A percentile compares a stretch with the other conserved stretches of the same genome.
Conservation (phyloP, 37 sponge, comb jelly and placozoan species). For the Cladorhizidae sp. region DNA sequence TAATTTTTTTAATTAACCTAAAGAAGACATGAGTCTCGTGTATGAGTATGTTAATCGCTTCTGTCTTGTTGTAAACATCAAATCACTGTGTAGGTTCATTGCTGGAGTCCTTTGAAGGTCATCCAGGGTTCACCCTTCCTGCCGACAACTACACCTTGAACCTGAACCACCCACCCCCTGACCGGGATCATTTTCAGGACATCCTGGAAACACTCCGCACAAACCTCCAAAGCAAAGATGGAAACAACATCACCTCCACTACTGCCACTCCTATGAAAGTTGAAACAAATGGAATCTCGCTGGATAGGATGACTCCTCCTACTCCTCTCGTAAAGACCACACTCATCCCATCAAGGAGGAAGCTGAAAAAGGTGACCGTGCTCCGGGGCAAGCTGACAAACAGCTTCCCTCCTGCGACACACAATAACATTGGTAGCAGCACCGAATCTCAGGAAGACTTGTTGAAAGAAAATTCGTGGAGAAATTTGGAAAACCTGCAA, state of each 20-base stretch:
- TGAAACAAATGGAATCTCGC: constrained; percentile 4
- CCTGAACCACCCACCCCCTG: constrained; percentile 36
- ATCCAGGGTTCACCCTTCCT: constrained; percentile 57
- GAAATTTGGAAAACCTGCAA: background rate
- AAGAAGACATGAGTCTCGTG: too few species aligned
- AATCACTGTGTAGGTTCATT: constrained; percentile 22
- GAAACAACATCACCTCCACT: background rate
- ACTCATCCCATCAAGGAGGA: background rate
- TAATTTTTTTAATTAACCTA: too few species aligned
- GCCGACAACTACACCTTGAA: constrained; percentile 29
- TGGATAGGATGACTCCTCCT: constrained; percentile 4
- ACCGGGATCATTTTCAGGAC: constrained; percentile 18
- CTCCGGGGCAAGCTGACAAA: background rate
- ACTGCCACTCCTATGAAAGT: background rate
- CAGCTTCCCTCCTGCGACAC: background rate
- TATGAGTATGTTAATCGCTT: too few species aligned
- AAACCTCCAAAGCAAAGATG: constrained; percentile 6
- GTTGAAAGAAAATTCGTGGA: constrained; percentile 5
- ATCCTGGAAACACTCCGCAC: constrained; percentile 6
- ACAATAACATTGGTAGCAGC: constrained; percentile 30
- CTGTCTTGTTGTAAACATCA: background rate
- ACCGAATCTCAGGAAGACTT: constrained; percentile 60
- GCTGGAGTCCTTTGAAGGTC: constrained; percentile 56
- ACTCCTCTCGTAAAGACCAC: background rate
- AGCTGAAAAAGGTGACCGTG: background rate